Conservation (phyloP, 2,797 vertebrate genomes). For the Hippocampus kuda region DNA sequence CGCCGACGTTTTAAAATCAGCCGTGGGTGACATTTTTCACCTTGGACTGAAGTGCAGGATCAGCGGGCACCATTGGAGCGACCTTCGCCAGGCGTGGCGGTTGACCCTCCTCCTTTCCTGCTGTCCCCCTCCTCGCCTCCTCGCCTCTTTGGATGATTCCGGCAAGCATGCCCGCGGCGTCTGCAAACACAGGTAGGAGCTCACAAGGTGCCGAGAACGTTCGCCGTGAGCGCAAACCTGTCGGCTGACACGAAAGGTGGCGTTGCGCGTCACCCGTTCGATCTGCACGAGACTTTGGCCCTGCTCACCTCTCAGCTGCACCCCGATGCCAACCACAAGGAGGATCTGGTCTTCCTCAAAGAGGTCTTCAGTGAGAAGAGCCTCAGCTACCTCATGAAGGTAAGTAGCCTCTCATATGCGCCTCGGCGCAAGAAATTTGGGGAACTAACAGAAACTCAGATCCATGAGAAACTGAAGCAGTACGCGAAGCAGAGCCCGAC, state of each 20-base stretch:
- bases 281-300: constrained; percentile 87
- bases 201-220: neutral
- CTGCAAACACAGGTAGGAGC: constrained; percentile 50
- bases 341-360: constrained; percentile 89
- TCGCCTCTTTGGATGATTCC: neutral
- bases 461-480: constrained; percentile 84
- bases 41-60: constrained; percentile 7
- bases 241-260: no score
- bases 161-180: constrained; percentile 45
- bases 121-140: constrained; percentile 1
- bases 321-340: constrained; percentile 89
- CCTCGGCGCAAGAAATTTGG: no score
- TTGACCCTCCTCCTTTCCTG: constrained; percentile 15
- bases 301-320: constrained; percentile 88
- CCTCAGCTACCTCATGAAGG: constrained; percentile 89
- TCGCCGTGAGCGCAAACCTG: no score
- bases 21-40: constrained; percentile 10
- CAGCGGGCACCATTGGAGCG: constrained; percentile 11
- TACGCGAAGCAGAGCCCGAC: constrained; percentile 82
- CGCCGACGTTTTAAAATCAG: no score
- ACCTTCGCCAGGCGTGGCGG: neutral
- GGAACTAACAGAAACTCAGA: constrained; percentile 54
- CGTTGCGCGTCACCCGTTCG: constrained; percentile 39
- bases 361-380: constrained; percentile 92
- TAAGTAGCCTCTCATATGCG: constrained; percentile 23